These are phyloP conservation scores for Uropetala carovei DNA, from an alignment of 2,888 invertebrate genomes.

Conservation along the genomic window DNA sequence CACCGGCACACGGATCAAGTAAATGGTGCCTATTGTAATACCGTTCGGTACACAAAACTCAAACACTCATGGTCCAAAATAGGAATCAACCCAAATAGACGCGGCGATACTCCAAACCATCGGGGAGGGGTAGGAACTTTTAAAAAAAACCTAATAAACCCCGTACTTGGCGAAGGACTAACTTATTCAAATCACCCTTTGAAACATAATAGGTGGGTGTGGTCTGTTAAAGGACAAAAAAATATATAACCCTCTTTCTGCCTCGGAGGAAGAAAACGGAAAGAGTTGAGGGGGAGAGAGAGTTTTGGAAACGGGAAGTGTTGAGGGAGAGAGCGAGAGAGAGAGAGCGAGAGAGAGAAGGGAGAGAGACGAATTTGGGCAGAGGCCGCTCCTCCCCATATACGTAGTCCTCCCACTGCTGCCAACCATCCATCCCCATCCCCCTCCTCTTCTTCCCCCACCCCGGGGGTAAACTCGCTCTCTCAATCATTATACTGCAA, in stretches of 20 bases:
- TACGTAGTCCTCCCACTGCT: neutral
- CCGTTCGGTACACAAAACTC: too few species aligned
- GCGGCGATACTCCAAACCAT: too few species aligned
- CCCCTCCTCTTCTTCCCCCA: neutral
- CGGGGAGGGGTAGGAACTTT: too few species aligned
- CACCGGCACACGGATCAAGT: too few species aligned
- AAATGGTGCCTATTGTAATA: too few species aligned
- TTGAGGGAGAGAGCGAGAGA: neutral
- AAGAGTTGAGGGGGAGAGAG: too few species aligned
- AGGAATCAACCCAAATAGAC: too few species aligned
- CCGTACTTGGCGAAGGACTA: neutral
- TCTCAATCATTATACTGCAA: slow-evolving; percentile 63
- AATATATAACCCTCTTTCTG: slow-evolving; percentile 27
- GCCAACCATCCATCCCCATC: neutral
- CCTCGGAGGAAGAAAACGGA: slow-evolving; percentile 24
- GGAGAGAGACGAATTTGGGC: slow-evolving; percentile 16
- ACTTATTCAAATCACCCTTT: slow-evolving; percentile 36
- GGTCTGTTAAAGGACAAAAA: neutral
- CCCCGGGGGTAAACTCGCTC: slow-evolving; percentile 45
- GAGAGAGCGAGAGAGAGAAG: neutral
- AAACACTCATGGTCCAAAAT: too few species aligned
- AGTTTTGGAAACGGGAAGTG: neutral
- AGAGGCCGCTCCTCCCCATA: neutral
- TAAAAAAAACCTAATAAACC: neutral
- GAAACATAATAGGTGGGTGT: slow-evolving; percentile 43